phyloP scores from a whole-genome alignment of 2,113 vertebrate genomes.

The mouse (Mus musculus) region GRCm39 chr13:70389001-70389500 shows the following conservation, averaged over 20 bases:
- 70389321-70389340: not conserved
- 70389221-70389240: too few relatives aligned
- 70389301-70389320: not conserved
- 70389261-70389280: not conserved
- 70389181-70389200: fast-evolving
- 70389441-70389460: not conserved
- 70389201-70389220: too few relatives aligned
- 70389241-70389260: not conserved
- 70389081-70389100: not conserved
- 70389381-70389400: not conserved
- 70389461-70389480: not conserved
- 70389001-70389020: not conserved
- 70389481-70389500: not conserved
- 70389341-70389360: not conserved
- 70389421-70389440: not conserved
- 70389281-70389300: not conserved
- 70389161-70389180: fast-evolving
- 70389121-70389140: not conserved
- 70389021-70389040: not conserved
- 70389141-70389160: not conserved
- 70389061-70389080: too few relatives aligned
- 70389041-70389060: not conserved
- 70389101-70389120: not conserved
- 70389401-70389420: not conserved
- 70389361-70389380: not conserved